Evolutionary conservation across 2,888 invertebrate genomes (phyloP), one percentile per base, ranked within the genome.

Genomic region (Drosophila testacea): DNA sequence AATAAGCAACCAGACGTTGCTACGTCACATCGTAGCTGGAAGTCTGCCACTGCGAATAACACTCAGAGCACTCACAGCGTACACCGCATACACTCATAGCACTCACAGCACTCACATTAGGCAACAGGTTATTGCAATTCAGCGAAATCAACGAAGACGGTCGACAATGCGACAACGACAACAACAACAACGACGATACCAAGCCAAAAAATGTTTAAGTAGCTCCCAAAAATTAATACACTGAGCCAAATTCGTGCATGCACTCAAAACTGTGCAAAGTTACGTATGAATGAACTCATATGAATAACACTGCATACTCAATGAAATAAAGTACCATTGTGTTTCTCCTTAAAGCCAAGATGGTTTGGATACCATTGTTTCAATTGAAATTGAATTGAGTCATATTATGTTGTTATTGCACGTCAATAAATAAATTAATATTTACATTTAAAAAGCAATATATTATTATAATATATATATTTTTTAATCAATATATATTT

Each of bases 61-160:
- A 51, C 50, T 50, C 50, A 34, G 50, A 50, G 54, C 41, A 51
- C 52, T 52, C 52, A 48, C 60, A 54, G 36, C 30, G 11, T 13
- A 16, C 27, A 51, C 51, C 13, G 34, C 65, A 46, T 39, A 36
- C 54, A 41, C 39, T 22, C 22, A 22, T 22, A 22, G 22, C 22
- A 22, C 22, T 10, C 52, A 52, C 52, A 55, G 50, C 52, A 50
- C 64, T 78, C 78, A 79, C 69, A 90, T 90, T 88, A 80, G 78
- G 90, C 90, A 90, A 88, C 90, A 88, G 90, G 90, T 90, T 89
- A 88, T 89, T 90, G 89, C 88, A 86, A 88, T 90, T 88, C 85
- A 74, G 88, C 89, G 77, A 90, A 87, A 81, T 77, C 79, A 87
- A 79, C 78, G 65, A 60, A 55, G 59, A 64, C 62, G 73, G 65